Conservation (phyloP, 1,140 invertebrate species). For the Linepithema humile region DNA sequence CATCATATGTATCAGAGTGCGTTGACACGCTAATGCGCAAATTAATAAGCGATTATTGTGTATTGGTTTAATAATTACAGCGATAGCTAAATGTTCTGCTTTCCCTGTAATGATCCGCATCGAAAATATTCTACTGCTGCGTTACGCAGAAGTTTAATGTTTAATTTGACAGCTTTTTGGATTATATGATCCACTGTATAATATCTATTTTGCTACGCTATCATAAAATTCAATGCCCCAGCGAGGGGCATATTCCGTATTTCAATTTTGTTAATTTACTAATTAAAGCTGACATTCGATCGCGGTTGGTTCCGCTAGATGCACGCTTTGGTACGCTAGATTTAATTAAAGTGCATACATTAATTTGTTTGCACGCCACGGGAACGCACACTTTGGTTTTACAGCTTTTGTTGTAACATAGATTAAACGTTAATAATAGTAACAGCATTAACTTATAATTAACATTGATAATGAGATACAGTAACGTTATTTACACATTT, state of each 20-base stretch:
- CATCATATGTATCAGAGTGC: slow-evolving; percentile 27
- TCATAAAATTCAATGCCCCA: slow-evolving; percentile 26
- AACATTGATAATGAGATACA: slow-evolving; percentile 5
- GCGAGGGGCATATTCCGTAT: neutral
- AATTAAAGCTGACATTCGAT: slow-evolving; percentile 42
- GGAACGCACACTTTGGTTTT: slow-evolving; percentile 10
- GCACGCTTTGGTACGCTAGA: slow-evolving; percentile 25
- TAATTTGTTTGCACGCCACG: slow-evolving; percentile 10
- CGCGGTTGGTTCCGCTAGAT: slow-evolving; percentile 29
- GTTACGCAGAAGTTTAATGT: slow-evolving; percentile 28
- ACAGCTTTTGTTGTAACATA: slow-evolving; percentile 16
- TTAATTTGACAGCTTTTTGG: slow-evolving; percentile 39
- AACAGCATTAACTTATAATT: slow-evolving; percentile 10
- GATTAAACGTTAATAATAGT: slow-evolving; percentile 27
- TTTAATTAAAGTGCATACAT: slow-evolving; percentile 48
- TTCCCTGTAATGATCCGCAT: slow-evolving; percentile 6
- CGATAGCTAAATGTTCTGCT: neutral
- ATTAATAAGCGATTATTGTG: slow-evolving; percentile 33
- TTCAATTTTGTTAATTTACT: slow-evolving; percentile 43
- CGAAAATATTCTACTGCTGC: slow-evolving; percentile 16
- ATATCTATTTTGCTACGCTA: neutral
- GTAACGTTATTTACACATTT: neutral
- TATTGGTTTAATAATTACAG: slow-evolving; percentile 45
- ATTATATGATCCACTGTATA: neutral
- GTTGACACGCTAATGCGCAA: slow-evolving; percentile 35